Evolutionary conservation across 2,113 vertebrate species (phyloP), one percentile per base, ranked within the genome.

Genomic region (Thunnus thynnus): DNA sequence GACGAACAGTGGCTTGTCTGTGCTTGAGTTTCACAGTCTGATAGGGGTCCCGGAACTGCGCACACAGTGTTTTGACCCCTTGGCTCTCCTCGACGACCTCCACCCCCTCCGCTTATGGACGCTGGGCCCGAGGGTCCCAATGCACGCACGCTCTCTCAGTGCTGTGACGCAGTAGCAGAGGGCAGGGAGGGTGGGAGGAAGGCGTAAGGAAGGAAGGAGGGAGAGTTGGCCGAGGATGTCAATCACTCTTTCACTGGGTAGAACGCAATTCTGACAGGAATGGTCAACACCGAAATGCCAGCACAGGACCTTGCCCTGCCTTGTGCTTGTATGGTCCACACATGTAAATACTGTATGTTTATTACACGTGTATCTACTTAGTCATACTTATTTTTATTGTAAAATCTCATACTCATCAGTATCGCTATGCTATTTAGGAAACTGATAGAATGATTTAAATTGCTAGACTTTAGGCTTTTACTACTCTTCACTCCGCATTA

Each of bases 61-160:
- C 94, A 92, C 92, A 94, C 89, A 92, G 92, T 91, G 92, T 89
- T 91, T 86, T 91, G 92, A 94, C 95, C 94, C 92, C 82, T 76
- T 84, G 85, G 91, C 88, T 91, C 74, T 86, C 85, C 77, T 80
- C 89, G 10, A 13, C 1, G 88, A 87, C 89, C 86, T 74, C 88
- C 86, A 84, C 84, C 90, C 89, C 79, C 90, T 90, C 86, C 60
- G 78, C 87, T 90, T 84, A 84, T 66, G 81, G 88, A 91, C 64
- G 79, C 78, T 61, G 75, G 83, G 89, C 87, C 86, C 10, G 75
- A 85, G 83, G 91, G 90, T 87, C 84, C 80, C 30, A 54, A 82
- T 80, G 64, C 89, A 91, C 80, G 84, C 91, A 91, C 81, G 67
- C 75, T 81, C 77, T 86, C 80, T 64, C 20, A 12, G 64, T 17